Evolutionary conservation across 2,113 vertebrate genomes (phyloP).

Genomic region (Benitochromis conjunctus): DNA sequence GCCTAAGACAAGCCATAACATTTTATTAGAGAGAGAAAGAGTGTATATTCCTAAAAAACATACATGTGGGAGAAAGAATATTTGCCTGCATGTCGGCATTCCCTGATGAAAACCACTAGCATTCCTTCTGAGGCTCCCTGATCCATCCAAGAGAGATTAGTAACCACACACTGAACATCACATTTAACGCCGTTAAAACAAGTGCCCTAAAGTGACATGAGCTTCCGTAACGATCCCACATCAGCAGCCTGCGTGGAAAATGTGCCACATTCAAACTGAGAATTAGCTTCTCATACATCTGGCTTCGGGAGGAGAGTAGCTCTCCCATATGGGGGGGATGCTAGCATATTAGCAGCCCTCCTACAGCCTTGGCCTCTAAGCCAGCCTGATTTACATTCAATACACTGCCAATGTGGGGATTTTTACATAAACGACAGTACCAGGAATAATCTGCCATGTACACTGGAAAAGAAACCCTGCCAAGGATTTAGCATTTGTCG

Average conservation of each 20-base stretch:
- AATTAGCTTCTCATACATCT: slow-evolving; percentile 29
- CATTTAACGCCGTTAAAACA: slow-evolving; percentile 23
- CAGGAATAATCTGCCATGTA: slow-evolving; percentile 30
- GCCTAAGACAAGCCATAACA: neutral
- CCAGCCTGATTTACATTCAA: slow-evolving; percentile 61
- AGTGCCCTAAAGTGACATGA: slow-evolving; percentile 34
- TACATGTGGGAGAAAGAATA: neutral
- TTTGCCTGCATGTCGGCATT: neutral
- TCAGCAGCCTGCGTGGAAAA: slow-evolving; percentile 22
- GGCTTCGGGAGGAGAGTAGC: slow-evolving; percentile 17
- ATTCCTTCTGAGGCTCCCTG: neutral
- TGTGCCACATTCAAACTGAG: slow-evolving; percentile 19
- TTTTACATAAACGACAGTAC: slow-evolving; percentile 37
- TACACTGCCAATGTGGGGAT: slow-evolving; percentile 46
- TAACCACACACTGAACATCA: slow-evolving; percentile 20
- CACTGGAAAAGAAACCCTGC: slow-evolving; percentile 21
- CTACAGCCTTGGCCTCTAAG: slow-evolving; percentile 38
- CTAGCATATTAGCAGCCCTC: slow-evolving; percentile 47
- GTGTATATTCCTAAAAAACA: neutral
- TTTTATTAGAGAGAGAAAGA: neutral
- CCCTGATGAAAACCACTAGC: slow-evolving; percentile 16
- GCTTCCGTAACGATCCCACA: slow-evolving; percentile 16
- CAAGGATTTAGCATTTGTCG: slow-evolving; percentile 3
- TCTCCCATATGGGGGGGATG: slow-evolving; percentile 10
- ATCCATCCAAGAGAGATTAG: slow-evolving; percentile 26